Base-by-base conservation (phyloP, 2,113 vertebrate genomes). In the Hippolais icterina region DNA sequence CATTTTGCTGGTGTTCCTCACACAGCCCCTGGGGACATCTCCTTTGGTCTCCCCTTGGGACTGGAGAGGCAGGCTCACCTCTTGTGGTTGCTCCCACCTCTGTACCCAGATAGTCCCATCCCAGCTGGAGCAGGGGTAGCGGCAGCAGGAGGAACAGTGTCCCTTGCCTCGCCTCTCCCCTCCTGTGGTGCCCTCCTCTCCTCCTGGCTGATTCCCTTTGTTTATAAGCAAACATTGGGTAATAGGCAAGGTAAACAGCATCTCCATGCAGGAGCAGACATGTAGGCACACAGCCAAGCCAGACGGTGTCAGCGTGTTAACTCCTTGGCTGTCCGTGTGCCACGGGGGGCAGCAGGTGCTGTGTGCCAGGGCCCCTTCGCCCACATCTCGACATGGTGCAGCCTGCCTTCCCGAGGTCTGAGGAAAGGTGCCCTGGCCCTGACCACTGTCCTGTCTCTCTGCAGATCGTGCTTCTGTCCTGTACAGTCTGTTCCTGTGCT, bases 301-400 rank as follows among this genome's bases (percentile, higher is more conserved):
- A 15, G 47, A 54, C 6, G 0, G 61, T 42, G 41, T 42, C 41
- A 42, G 41, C 15, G 15, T 42, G 41, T 42, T 15, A 42, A 12
- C 56, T 76, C 35, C 4, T 18, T 1, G 12, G 23, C 54, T 44
- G 35, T 24, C 65, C 3, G 1, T 29, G 81, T 74, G 85, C 88
- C 5, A 4, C 1, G 8, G 39, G 19, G 80, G 29, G 59, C 59
- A 33, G 66, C 2, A 1, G 42, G 31, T 15, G 53, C 63, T 22
- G 21, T 20, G 57, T 60, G 75, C n/a, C 5, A 5, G 50, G 66
- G 21, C 13, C 20, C 37, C 22, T 15, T 39, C 23, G 44, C 53
- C 54, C 1, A 1, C 0, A 0, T 64, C 54, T 74, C 3, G 1
- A 2, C 15, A 13, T 1, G 2, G 28, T 2, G 0, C 44, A 54